Base-by-base conservation (phyloP, 2,888 invertebrate species). In the Mayetiola destructor region DNA sequence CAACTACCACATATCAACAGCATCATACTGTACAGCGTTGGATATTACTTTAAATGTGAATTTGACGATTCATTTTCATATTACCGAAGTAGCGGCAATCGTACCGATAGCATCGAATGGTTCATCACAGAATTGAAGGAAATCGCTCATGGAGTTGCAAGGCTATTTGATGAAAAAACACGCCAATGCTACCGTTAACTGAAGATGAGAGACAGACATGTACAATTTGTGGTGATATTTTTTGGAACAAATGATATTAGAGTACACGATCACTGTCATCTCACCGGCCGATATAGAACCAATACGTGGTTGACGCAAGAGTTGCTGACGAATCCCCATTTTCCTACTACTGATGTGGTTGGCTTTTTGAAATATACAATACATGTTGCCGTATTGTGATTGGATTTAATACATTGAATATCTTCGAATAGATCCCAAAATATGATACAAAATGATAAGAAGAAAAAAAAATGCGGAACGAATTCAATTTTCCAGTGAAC, bases 41-140 rank as follows among this genome's bases (percentile, higher is more conserved):
- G 21, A 27, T 48, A 48, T 20, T 48, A 48, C 20, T 48, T 48
- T n/a, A 48, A 48, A 27, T 48, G 29, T 48, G 48, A 48, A 27
- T 48, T 27, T n/a, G 29, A 48, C 16, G 48, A 48, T n/a, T 48
- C 48, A n/a, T 8, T n/a, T 18, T 48, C 48, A 27, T 48, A 48
- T n/a, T 48, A 48, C 18, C 5, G 23, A 21, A 12, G 23, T 14
- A 42, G 42, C 23, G 21, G 42, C 9, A n/a, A 21, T 23, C 6
- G 23, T 23, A 9, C 42, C 42, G 42, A 42, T 48, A 27, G 48
- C 27, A n/a, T 48, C 9, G 27, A 27, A 14, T 48, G 48, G 48
- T 48, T 48, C 18, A 27, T 48, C n/a, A n/a, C 18, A n/a, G 27
- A 48, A n/a, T 6, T 48, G n/a, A n/a, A 27, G 8, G 8, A n/a